These are phyloP conservation scores for Drosophila mayri DNA, from an alignment of 1,140 invertebrate genomes.

Conservation along the genomic window DNA sequence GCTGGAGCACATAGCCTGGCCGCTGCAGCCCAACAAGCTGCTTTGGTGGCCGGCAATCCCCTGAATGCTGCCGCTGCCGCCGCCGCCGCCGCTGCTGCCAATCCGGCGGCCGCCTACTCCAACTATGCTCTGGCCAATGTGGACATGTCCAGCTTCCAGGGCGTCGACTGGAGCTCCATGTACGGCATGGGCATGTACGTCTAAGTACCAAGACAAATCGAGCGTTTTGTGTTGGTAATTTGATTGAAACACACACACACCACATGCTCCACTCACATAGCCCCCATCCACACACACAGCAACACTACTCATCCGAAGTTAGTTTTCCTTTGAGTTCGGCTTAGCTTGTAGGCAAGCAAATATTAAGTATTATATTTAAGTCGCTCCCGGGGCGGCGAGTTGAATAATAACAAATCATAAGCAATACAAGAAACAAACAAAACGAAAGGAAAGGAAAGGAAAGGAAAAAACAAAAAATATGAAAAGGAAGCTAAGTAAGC, in stretches of 20 bases:
- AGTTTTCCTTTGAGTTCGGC: slow-evolving; percentile 58
- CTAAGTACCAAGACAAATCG: slow-evolving; percentile 85
- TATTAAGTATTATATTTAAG: slow-evolving; percentile 80
- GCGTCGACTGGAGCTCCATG: slow-evolving; percentile 95
- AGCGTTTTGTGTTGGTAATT: slow-evolving; percentile 49
- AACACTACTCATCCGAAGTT: slow-evolving; percentile 52
- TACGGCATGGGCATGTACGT: slow-evolving; percentile 96
- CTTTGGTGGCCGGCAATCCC: slow-evolving; percentile 78
- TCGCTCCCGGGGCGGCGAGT: slow-evolving; percentile 46
- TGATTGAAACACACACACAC: slow-evolving; percentile 41
- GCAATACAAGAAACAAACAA: slow-evolving; percentile 70
- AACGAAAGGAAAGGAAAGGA: background rate
- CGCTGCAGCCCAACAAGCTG: slow-evolving; percentile 85
- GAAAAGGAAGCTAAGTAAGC: slow-evolving; percentile 29
- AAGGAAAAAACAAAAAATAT: background rate
- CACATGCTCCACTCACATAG: slow-evolving; percentile 16
- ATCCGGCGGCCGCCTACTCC: slow-evolving; percentile 89
- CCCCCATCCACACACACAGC: slow-evolving; percentile 32
- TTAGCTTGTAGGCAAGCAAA: slow-evolving; percentile 67
- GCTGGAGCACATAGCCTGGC: slow-evolving; percentile 82
- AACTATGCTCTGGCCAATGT: slow-evolving; percentile 94
- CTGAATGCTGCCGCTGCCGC: slow-evolving; percentile 84
- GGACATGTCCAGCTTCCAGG: slow-evolving; percentile 96
- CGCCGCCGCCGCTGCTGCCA: slow-evolving; percentile 85
- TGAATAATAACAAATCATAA: slow-evolving; percentile 71